These are phyloP conservation scores for Ectemnius continuus DNA, from an alignment of 2,888 invertebrate genomes.

Conservation along the genomic window DNA sequence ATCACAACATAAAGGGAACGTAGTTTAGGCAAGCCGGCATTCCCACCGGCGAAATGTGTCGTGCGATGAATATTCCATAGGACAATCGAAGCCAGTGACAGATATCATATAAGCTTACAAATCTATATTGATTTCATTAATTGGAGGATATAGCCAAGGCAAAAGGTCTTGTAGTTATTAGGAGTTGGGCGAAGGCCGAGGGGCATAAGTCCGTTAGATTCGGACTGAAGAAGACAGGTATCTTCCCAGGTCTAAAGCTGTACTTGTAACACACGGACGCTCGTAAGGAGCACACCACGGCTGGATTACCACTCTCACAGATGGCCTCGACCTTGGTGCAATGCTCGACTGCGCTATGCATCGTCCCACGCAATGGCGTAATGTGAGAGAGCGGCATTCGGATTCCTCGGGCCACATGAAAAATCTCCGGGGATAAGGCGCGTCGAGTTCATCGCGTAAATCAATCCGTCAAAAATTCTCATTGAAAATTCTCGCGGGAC, in stretches of 20 bases:
- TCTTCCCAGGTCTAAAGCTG: neutral
- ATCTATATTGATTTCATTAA: conserved; percentile 21
- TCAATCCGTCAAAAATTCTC: neutral
- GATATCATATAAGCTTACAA: neutral
- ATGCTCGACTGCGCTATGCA: conserved; percentile 56
- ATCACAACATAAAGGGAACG: too few relatives aligned
- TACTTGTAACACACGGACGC: conserved; percentile 24
- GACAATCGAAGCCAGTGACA: neutral
- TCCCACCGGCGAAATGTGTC: too few relatives aligned
- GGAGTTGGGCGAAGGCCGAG: too few relatives aligned
- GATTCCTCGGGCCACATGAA: conserved; percentile 26
- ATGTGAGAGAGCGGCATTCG: conserved; percentile 24
- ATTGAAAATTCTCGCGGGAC: neutral
- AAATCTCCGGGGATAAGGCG: neutral
- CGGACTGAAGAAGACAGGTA: too few relatives aligned
- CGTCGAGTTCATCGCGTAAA: neutral
- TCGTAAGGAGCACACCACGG: conserved; percentile 49
- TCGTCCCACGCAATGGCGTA: conserved; percentile 52
- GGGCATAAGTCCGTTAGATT: too few relatives aligned
- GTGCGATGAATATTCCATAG: too few relatives aligned
- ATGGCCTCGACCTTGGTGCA: conserved; percentile 67
- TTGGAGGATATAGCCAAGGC: neutral
- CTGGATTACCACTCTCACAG: conserved; percentile 46
- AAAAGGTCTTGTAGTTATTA: too few relatives aligned
- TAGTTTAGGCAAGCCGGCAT: too few relatives aligned